Conservation (phyloP, 2,888 invertebrate species). For the Brenthis ino region DNA sequence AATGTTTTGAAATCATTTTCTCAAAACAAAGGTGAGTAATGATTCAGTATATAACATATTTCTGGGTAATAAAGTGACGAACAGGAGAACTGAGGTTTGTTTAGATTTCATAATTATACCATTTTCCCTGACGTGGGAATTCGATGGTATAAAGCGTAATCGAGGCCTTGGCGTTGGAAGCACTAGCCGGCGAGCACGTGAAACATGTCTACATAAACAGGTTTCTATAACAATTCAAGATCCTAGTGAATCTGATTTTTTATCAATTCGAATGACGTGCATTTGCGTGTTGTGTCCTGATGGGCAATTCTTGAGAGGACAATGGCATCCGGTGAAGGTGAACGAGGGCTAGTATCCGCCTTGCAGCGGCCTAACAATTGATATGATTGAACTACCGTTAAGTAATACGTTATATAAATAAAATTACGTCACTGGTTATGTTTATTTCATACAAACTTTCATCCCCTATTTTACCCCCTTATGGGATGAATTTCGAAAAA, state of each 20-base stretch:
- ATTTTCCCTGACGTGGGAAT: slow-evolving; percentile 29
- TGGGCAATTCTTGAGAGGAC: slow-evolving; percentile 45
- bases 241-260: slow-evolving; percentile 67
- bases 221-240: slow-evolving; percentile 56
- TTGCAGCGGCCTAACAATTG: slow-evolving; percentile 2
- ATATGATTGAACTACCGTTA: slow-evolving; percentile 10
- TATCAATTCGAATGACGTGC: slow-evolving; percentile 48
- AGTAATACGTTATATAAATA: background rate
- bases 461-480: no score
- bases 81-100: background rate
- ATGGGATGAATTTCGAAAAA: no score
- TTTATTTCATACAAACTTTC: no score
- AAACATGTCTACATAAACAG: slow-evolving; percentile 62
- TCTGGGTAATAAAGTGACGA: slow-evolving; percentile 26
- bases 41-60: slow-evolving; percentile 20
- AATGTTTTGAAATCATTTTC: no score
- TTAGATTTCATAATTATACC: slow-evolving; percentile 8
- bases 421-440: background rate
- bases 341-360: slow-evolving; percentile 44
- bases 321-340: slow-evolving; percentile 50
- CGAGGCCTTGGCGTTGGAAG: slow-evolving; percentile 60
- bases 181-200: slow-evolving; percentile 59
- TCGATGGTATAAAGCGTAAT: slow-evolving; percentile 54
- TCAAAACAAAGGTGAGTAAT: background rate
- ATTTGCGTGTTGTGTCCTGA: slow-evolving; percentile 47